phyloP scores from a whole-genome alignment of 1,140 invertebrate species.

The Eufriesea mexicana region DNA sequence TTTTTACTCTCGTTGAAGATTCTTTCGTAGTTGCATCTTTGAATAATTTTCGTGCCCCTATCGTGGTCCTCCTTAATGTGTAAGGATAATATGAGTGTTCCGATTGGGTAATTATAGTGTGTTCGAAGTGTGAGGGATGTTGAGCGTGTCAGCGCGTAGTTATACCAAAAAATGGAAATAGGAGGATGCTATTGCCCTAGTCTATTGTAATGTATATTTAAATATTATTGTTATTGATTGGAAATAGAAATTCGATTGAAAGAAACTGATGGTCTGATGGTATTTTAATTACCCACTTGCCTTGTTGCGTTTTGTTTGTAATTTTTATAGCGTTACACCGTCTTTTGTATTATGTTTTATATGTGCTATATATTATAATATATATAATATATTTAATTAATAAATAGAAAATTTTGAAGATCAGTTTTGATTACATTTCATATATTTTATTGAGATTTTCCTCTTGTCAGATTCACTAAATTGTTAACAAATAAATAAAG shows the following conservation, averaged over 20 bases:
- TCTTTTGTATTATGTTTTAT: too few relatives aligned
- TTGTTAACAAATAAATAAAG: too few relatives aligned
- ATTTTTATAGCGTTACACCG: neutral
- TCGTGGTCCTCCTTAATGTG: neutral
- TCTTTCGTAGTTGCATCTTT: neutral
- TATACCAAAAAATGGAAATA: constrained; percentile 67
- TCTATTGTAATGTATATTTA: constrained; percentile 70
- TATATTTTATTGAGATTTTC: neutral
- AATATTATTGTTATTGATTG: constrained; percentile 73
- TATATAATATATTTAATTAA: neutral
- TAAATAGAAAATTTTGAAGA: neutral
- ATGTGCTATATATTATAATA: too few relatives aligned
- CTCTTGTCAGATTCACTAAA: too few relatives aligned
- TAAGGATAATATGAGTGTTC: neutral
- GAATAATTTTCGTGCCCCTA: neutral
- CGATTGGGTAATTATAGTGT: constrained; percentile 16
- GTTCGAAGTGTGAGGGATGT: neutral
- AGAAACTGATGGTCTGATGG: neutral
- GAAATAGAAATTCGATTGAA: constrained; percentile 64
- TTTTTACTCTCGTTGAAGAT: neutral
- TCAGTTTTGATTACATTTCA: too few relatives aligned
- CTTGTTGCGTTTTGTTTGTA: too few relatives aligned
- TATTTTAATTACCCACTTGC: neutral
- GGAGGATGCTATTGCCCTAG: constrained; percentile 69
- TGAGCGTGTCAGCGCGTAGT: constrained; percentile 35